phyloP scores from a whole-genome alignment of 35 echinoderm and acorn worm genomes.

The Eucidaris tribuloides region DNA sequence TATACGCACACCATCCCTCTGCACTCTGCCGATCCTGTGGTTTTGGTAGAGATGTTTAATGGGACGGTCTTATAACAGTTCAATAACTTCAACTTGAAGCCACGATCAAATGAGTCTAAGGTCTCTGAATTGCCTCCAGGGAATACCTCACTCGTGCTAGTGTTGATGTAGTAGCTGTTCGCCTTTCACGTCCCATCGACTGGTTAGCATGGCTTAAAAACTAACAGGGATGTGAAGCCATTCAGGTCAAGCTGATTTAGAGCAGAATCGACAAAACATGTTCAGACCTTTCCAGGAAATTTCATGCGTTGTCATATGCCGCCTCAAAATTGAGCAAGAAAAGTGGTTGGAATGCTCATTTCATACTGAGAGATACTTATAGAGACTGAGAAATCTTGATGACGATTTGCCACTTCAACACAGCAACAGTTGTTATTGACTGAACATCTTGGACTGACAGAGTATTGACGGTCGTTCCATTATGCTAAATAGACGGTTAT shows the following conservation, averaged over 20 bases:
- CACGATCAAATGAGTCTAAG: not conserved
- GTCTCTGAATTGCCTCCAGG: not conserved
- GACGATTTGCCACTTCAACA: not conserved
- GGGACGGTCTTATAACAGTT: not conserved
- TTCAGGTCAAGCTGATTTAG: conserved; percentile 20
- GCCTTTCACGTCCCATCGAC: not conserved
- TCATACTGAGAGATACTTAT: not conserved
- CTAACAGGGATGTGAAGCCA: conserved; percentile 18
- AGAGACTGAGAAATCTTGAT: not conserved
- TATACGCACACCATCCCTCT: not conserved
- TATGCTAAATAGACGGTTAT: conserved; percentile 7
- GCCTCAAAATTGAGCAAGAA: conserved; percentile 6
- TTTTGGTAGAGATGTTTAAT: not conserved
- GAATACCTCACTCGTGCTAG: not conserved
- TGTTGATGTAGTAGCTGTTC: not conserved
- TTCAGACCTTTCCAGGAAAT: not conserved
- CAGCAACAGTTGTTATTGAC: not conserved
- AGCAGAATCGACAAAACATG: not conserved
- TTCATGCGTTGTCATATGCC: not conserved
- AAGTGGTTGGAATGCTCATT: not conserved
- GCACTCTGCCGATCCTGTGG: not conserved
- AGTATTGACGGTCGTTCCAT: not conserved
- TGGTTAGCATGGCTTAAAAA: conserved; percentile 12
- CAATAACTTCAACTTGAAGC: not conserved
- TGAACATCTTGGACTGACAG: not conserved